Percentiles rank a stretch among this genome's conserved stretches.
Conservation (phyloP, 2,797 vertebrate genomes). For the Eospalax fontanierii region DNA sequence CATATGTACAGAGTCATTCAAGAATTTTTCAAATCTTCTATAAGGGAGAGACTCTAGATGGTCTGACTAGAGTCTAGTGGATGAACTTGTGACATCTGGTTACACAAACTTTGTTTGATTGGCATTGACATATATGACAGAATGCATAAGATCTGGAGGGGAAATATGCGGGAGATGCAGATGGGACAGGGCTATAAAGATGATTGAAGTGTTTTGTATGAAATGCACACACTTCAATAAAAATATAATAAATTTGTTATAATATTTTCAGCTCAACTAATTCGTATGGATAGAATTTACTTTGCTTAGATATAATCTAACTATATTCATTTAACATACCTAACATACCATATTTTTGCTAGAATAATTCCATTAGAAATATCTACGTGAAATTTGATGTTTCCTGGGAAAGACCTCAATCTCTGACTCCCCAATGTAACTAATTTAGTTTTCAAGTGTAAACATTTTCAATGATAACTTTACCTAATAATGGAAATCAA, state of each 20-base stretch:
- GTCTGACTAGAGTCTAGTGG: no score
- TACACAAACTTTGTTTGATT: no score
- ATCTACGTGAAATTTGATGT: neutral
- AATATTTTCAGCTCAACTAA: neutral
- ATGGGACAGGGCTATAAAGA: no score
- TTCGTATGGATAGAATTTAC: neutral
- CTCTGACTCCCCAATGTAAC: neutral
- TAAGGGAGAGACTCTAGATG: no score
- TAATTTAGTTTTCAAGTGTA: neutral
- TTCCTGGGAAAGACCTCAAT: neutral
- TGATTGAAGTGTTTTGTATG: no score
- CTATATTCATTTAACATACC: neutral
- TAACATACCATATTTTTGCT: neutral
- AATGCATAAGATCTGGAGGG: no score
- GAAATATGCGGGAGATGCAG: no score
- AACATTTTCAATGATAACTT: neutral
- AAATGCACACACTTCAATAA: no score
- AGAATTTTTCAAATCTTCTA: neutral
- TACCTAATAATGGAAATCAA: neutral
- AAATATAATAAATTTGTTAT: no score
- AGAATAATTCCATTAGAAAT: neutral
- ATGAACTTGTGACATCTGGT: no score
- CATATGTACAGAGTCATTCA: no score
- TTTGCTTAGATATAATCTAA: neutral
- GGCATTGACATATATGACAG: no score